phyloP scores from a whole-genome alignment of 2,888 invertebrate genomes.

The Drosophila peninsularis region DNA sequence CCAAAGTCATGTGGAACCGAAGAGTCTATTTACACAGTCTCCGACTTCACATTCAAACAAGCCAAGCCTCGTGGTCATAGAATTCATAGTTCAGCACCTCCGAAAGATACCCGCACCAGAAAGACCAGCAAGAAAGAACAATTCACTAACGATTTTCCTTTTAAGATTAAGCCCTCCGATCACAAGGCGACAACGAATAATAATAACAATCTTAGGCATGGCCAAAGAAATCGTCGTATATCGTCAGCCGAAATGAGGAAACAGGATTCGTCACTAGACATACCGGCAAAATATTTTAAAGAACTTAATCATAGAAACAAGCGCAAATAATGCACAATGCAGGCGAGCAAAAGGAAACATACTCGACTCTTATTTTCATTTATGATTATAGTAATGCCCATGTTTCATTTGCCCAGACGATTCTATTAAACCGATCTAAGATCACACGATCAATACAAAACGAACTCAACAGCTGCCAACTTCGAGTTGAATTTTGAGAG shows the following conservation, averaged over 20 bases:
- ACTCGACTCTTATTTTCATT: not conserved
- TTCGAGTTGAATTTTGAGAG: not conserved
- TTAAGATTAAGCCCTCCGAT: not conserved
- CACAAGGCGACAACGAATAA: not conserved
- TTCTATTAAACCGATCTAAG: not conserved
- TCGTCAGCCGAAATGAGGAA: not conserved
- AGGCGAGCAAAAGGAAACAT: not conserved
- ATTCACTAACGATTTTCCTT: not conserved
- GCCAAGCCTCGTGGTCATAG: not conserved
- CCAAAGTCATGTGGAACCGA: not conserved
- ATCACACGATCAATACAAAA: not conserved
- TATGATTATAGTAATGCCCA: not conserved
- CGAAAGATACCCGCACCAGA: not conserved
- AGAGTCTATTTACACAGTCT: not conserved
- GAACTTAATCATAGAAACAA: slow-evolving; percentile 27
- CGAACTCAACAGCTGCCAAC: not conserved
- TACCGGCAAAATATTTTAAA: slow-evolving; percentile 26
- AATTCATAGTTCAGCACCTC: not conserved
- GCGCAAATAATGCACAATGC: not conserved
- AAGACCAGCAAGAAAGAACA: not conserved
- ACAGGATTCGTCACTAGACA: slow-evolving; percentile 7
- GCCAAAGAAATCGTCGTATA: not conserved
- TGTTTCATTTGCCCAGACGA: not conserved
- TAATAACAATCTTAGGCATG: not conserved
- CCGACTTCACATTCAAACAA: not conserved